Percentiles rank a stretch among this genome's conserved stretches.
Conservation (phyloP, 2,888 invertebrate species). For the Epiblema foenella region DNA sequence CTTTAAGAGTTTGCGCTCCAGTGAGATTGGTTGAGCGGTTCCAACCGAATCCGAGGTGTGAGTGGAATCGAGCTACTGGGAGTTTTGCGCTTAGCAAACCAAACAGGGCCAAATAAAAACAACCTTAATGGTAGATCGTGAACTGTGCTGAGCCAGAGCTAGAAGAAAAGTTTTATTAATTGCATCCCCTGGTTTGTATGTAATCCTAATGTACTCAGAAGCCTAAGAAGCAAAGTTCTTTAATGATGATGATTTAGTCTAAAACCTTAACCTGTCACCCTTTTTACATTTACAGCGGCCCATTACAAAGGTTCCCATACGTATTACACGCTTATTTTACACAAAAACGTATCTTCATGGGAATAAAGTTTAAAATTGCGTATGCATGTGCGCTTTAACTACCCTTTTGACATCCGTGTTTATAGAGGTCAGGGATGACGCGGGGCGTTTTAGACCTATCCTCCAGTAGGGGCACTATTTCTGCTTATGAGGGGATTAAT, state of each 20-base stretch:
- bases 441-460: neutral
- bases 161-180: too few species aligned
- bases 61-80: too few species aligned
- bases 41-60: too few species aligned
- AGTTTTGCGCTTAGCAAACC: too few species aligned
- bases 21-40: too few species aligned
- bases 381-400: neutral
- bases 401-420: neutral
- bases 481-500: constrained; percentile 5
- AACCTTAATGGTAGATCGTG: too few species aligned
- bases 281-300: neutral
- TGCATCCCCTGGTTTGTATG: too few species aligned
- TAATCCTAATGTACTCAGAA: too few species aligned
- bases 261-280: neutral
- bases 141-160: too few species aligned
- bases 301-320: neutral
- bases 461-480: too few species aligned
- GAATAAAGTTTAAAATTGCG: neutral
- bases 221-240: neutral
- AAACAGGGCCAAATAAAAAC: too few species aligned
- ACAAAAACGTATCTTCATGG: neutral
- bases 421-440: neutral
- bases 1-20: too few species aligned
- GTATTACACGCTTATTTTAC: neutral
- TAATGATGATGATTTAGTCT: constrained; percentile 5